phyloP scores from a whole-genome alignment of 1,140 invertebrate species.

The Chironomus tepperi region DNA sequence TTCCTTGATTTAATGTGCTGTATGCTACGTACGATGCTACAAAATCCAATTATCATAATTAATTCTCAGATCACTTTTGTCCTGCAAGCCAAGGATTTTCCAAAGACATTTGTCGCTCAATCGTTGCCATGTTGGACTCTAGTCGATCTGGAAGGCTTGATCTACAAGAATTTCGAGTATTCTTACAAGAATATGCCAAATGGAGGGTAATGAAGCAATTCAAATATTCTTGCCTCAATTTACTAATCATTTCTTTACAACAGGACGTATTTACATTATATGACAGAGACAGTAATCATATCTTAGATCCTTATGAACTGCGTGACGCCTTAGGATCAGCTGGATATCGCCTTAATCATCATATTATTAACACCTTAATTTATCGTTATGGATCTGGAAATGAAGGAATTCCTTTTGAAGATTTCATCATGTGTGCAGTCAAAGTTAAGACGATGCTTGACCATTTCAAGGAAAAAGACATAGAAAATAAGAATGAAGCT shows the following conservation, averaged over 20 bases:
- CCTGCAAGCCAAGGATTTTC: slow-evolving; percentile 80
- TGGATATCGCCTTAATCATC: too few species aligned
- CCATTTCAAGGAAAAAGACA: slow-evolving; percentile 66
- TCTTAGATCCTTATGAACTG: slow-evolving; percentile 74
- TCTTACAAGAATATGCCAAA: slow-evolving; percentile 78
- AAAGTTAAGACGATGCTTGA: slow-evolving; percentile 89
- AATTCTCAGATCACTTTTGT: too few species aligned
- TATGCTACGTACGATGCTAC: too few species aligned
- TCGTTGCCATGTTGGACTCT: slow-evolving; percentile 91
- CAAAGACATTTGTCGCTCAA: slow-evolving; percentile 85
- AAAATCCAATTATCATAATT: too few species aligned
- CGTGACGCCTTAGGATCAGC: slow-evolving; percentile 81
- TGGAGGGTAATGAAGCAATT: slow-evolving; percentile 80
- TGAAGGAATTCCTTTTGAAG: slow-evolving; percentile 80
- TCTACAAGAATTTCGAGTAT: slow-evolving; percentile 81
- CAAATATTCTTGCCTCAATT: too few species aligned
- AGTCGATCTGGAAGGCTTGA: slow-evolving; percentile 89
- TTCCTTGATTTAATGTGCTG: too few species aligned
- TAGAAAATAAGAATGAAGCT: slow-evolving; percentile 57
- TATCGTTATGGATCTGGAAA: slow-evolving; percentile 82
- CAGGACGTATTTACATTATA: slow-evolving; percentile 70
- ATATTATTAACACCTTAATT: slow-evolving; percentile 76
- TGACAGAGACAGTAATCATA: slow-evolving; percentile 71
- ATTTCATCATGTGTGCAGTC: too few species aligned
- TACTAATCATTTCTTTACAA: too few species aligned